phyloP scores from a whole-genome alignment of 2,113 vertebrate species.

The Mastomys natalensis region DNA sequence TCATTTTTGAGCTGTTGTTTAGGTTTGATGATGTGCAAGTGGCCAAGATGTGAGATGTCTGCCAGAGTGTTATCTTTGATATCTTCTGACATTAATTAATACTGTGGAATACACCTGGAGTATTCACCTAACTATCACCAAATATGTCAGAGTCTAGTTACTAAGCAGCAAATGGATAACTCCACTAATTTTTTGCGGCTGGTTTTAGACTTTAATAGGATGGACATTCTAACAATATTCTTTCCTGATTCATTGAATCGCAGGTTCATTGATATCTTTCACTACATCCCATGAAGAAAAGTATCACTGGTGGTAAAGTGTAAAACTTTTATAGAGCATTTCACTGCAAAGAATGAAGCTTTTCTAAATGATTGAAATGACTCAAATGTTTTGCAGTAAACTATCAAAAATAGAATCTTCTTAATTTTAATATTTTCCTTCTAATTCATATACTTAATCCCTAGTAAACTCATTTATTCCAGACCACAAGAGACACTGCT shows the following conservation, averaged over 20 bases:
- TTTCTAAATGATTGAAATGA: neutral
- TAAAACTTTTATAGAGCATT: neutral
- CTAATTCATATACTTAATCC: neutral
- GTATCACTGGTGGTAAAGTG: neutral
- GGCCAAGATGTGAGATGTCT: neutral
- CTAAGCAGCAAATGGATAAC: neutral
- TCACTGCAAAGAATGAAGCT: neutral
- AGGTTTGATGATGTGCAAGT: neutral
- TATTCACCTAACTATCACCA: conserved; percentile 7
- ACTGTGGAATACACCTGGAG: neutral
- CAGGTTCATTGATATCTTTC: neutral
- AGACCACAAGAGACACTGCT: neutral
- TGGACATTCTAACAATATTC: neutral
- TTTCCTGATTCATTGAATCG: neutral
- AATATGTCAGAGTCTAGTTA: neutral
- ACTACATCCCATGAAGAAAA: neutral
- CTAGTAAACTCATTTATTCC: neutral
- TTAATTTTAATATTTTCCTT: neutral
- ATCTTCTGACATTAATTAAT: neutral
- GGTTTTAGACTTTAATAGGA: neutral
- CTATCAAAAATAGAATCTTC: neutral
- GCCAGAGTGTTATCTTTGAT: neutral
- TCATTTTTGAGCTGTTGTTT: neutral
- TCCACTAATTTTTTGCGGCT: neutral
- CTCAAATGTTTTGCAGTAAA: neutral